phyloP scores from a whole-genome alignment of 2,888 invertebrate genomes.

The Acanthosoma haemorrhoidale region DNA sequence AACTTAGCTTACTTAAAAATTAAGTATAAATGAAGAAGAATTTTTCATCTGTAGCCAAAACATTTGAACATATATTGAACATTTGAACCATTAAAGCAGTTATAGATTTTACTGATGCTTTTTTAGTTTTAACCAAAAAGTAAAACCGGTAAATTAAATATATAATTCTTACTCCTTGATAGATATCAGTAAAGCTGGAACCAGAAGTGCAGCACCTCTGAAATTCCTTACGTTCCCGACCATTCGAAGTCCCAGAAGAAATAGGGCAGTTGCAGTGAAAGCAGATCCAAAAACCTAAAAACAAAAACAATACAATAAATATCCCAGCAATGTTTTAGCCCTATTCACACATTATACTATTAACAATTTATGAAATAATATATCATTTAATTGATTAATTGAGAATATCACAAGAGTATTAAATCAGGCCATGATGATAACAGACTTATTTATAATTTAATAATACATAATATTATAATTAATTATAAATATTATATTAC shows the following conservation, averaged over 20 bases:
- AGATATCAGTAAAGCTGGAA: conserved; percentile 81
- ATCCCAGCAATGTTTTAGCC: neutral
- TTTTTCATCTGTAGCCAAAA: too few species aligned
- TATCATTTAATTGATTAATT: too few species aligned
- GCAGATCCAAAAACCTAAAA: conserved; percentile 72
- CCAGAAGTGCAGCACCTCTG: conserved; percentile 69
- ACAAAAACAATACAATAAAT: neutral
- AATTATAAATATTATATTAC: neutral
- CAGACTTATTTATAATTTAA: neutral
- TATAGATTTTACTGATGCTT: too few species aligned
- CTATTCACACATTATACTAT: neutral
- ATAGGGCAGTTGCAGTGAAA: conserved; percentile 86
- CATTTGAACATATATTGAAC: too few species aligned
- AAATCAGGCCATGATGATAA: neutral
- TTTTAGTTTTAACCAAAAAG: too few species aligned
- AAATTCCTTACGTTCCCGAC: conserved; percentile 81
- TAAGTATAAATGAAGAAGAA: too few species aligned
- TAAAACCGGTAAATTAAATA: too few species aligned
- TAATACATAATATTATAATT: neutral
- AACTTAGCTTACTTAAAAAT: too few species aligned
- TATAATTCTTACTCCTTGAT: conserved; percentile 70
- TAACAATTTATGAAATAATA: too few species aligned
- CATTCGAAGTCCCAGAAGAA: conserved; percentile 84
- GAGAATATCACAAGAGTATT: too few species aligned
- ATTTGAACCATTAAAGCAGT: too few species aligned